A percentile compares a stretch with the other conserved stretches of the same genome.
Conservation (phyloP, 2,113 vertebrate genomes). For the Rynchops niger region DNA sequence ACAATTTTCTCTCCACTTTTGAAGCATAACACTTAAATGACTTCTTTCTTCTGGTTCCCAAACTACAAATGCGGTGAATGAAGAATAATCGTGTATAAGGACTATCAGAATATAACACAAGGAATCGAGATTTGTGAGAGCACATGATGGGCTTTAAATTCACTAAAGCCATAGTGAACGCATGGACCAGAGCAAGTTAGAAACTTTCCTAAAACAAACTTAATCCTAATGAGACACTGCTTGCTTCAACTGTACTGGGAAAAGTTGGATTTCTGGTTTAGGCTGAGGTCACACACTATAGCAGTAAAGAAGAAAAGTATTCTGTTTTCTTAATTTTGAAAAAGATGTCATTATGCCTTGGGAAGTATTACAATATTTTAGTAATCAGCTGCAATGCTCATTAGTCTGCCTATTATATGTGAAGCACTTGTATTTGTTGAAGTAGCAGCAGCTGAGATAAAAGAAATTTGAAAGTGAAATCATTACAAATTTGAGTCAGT, state of each 20-base stretch:
- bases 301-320: slow-evolving; percentile 35
- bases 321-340: slow-evolving; percentile 63
- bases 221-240: background rate
- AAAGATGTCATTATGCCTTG: slow-evolving; percentile 70
- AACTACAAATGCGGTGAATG: background rate
- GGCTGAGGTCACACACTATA: slow-evolving; percentile 29
- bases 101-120: background rate
- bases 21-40: background rate
- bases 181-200: slow-evolving; percentile 22
- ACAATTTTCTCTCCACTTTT: background rate
- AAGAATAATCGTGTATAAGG: background rate
- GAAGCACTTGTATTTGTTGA: slow-evolving; percentile 76
- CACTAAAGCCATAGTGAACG: background rate
- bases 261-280: slow-evolving; percentile 35
- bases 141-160: background rate
- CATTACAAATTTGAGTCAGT: slow-evolving; percentile 71
- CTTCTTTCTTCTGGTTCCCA: background rate
- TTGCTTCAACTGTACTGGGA: slow-evolving; percentile 5
- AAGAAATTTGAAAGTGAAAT: slow-evolving; percentile 81
- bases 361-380: slow-evolving; percentile 75
- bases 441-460: slow-evolving; percentile 76
- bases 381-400: slow-evolving; percentile 77
- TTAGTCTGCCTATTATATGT: slow-evolving; percentile 77
- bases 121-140: background rate
- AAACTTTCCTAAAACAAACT: slow-evolving; percentile 16